Base-by-base conservation (phyloP, 2,797 vertebrate genomes). In the Gorsachius magnificus region DNA sequence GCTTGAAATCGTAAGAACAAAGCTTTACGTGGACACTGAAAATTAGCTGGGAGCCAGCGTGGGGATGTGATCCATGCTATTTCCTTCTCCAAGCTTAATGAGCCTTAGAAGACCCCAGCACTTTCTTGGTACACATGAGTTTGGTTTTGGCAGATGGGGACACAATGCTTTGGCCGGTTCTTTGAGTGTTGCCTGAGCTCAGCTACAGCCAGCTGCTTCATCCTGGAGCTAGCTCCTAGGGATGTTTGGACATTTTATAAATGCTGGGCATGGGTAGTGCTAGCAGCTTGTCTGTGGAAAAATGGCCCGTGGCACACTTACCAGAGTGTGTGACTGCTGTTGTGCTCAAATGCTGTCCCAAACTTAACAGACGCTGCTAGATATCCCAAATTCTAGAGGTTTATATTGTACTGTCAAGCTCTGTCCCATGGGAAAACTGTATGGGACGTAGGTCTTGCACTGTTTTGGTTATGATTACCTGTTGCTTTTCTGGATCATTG, bases 1-100 rank as follows among this genome's bases (percentile, higher is more conserved):
- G 63, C 89, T 69, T 72, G 70, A 84, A 90, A 75, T 35, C 43
- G 33, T 54, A 90, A 92, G 93, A 94, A 87, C 74, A 91, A 94
- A 96, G 75, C 41, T 87, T 84, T 89, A 65, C 26, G 16, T 46
- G 81, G 93, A 65, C 89, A 58, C 33, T 69, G 51, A 50, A 79
- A 94, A 94, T 76, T 50, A 92, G 74, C 43, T 72, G 63, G 63
- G 29, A 93, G 61, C 45, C 83, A 76, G 29, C 1, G 9, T 3
- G 9, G 56, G 54, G 54, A 50, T 72, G n/a, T 35, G 57, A 84
- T 65, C 35, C 16, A 28, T 48, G 29, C 5, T 50, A 29, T 50
- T 89, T 92, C 15, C 63, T 84, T 94, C 68, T 85, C 22, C 35
- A 69, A 69, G 10, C 78, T 76, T 89, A 91, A 72, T 24, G 29